Base-by-base conservation (phyloP, 2,797 vertebrate species). In the Leuciscus waleckii region DNA sequence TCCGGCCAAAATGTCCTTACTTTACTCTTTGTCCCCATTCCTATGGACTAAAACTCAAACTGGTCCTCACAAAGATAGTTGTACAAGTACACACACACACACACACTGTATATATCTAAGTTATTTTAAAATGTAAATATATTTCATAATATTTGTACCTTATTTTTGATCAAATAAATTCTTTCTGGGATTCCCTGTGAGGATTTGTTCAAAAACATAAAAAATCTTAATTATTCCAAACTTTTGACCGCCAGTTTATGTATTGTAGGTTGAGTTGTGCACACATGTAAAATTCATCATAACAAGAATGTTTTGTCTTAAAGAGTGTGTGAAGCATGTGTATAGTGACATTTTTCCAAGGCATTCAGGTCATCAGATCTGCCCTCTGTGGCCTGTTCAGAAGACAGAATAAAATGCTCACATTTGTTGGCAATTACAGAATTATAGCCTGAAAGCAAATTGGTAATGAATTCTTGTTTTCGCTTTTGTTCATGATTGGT, bases 301-400 rank as follows among this genome's bases (percentile, higher is more conserved):
- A 54, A 17, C 71, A 46, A 75, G 26, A 74, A 51, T 54, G 19
- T 37, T 6, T 51, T 75, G 29, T 35, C 16, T 46, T 11, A 65
- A 63, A 26, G 5, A 26, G 58, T 41, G 35, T 65, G 23, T 32
- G 10, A 39, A 63, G 23, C 6, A 32, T 41, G 29, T 23, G 29
- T 63, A 37, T 49, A 35, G 35, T 11, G 10, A 51, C 19, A 49
- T 21, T 51, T 69, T 69, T 39, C 5, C 0, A 29, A 82, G 10
- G 77, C 58, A 32, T 21, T 79, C 41, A 8, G 56, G 70, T 65
- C 39, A 35, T 35, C 32, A 17, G 9, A 49, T 65, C 39, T 83
- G 41, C 29, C 70, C 81, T 82, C 39, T 82, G 81, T 74, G 81
- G 29, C 70, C 41, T 65, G 51, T 75, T 37, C 29, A 75, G 43